A percentile compares a stretch with the other conserved stretches of the same genome.
Evolutionary conservation across 2,888 invertebrate species (phyloP).

Genomic region (Mycalesis mineus): DNA sequence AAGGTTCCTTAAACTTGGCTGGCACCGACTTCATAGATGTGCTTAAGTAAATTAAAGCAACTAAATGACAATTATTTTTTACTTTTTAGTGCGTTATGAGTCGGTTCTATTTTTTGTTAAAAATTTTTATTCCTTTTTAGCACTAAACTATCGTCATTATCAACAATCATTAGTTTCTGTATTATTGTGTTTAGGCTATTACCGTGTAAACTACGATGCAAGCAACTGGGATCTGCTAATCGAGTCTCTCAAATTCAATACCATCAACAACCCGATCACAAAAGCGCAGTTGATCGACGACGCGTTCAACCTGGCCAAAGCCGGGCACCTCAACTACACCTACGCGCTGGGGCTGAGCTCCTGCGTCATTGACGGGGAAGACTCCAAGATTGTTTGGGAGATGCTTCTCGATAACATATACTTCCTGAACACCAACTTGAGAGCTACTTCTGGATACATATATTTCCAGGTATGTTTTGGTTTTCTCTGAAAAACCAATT

Average conservation of each 20-base stretch:
- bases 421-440: conserved; percentile 68
- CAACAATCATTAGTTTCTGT: too few relatives aligned
- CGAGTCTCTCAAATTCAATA: conserved; percentile 68
- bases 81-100: too few relatives aligned
- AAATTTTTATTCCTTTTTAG: too few relatives aligned
- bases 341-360: conserved; percentile 80
- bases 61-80: too few relatives aligned
- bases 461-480: conserved; percentile 60
- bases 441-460: conserved; percentile 68
- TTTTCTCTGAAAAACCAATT: too few relatives aligned
- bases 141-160: too few relatives aligned
- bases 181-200: conserved; percentile 70
- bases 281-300: conserved; percentile 86
- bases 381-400: conserved; percentile 83
- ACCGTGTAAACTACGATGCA: conserved; percentile 80
- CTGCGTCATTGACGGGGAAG: conserved; percentile 79
- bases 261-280: conserved; percentile 76
- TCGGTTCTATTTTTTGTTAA: too few relatives aligned
- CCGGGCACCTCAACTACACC: conserved; percentile 76
- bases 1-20: too few relatives aligned
- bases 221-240: conserved; percentile 77
- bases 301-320: conserved; percentile 81
- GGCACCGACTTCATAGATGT: too few relatives aligned
- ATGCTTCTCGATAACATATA: conserved; percentile 77
- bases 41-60: too few relatives aligned